Percentiles rank a stretch among this genome's conserved stretches.
phyloP scores from a whole-genome alignment of 92 coral and sea anemone species.

The Paragorgia papillata region DNA sequence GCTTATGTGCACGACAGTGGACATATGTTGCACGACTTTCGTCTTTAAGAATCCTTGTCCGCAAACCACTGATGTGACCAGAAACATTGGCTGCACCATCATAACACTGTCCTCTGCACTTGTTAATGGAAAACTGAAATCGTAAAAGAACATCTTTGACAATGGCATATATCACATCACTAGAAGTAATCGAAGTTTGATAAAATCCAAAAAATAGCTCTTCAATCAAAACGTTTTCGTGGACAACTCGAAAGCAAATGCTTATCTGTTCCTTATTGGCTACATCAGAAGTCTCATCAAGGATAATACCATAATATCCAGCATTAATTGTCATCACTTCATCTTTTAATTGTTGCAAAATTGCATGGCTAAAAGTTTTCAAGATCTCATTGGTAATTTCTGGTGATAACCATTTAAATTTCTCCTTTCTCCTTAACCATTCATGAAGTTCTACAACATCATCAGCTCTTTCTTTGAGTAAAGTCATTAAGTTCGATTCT shows the following conservation, averaged over 20 bases:
- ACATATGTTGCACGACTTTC: slow-evolving; percentile 41
- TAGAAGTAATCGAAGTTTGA: slow-evolving; percentile 36
- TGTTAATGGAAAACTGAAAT: slow-evolving; percentile 28
- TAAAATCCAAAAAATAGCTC: slow-evolving; percentile 34
- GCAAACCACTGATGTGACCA: slow-evolving; percentile 30
- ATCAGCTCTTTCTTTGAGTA: slow-evolving; percentile 53
- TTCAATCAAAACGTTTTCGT: slow-evolving; percentile 25
- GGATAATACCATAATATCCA: slow-evolving; percentile 40
- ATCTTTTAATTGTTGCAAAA: slow-evolving; percentile 14
- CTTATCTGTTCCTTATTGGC: slow-evolving; percentile 37
- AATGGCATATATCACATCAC: slow-evolving; percentile 36
- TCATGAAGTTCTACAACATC: slow-evolving; percentile 44
- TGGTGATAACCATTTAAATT: slow-evolving; percentile 44
- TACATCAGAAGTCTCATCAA: slow-evolving; percentile 32
- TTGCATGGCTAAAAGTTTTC: slow-evolving; percentile 29
- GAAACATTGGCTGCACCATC: slow-evolving; percentile 41
- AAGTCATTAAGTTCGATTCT: slow-evolving; percentile 49
- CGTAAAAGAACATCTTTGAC: slow-evolving; percentile 43
- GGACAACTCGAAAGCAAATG: slow-evolving; percentile 45
- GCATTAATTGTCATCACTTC: slow-evolving; percentile 37
- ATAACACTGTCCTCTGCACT: slow-evolving; percentile 40
- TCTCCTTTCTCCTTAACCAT: slow-evolving; percentile 25
- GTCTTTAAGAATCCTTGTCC: slow-evolving; percentile 23
- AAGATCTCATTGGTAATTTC: slow-evolving; percentile 36
- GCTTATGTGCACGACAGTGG: slow-evolving; percentile 39